These are phyloP conservation scores for Lycophotia porphyrea DNA, from an alignment of 2,888 invertebrate genomes.

Conservation along the genomic window DNA sequence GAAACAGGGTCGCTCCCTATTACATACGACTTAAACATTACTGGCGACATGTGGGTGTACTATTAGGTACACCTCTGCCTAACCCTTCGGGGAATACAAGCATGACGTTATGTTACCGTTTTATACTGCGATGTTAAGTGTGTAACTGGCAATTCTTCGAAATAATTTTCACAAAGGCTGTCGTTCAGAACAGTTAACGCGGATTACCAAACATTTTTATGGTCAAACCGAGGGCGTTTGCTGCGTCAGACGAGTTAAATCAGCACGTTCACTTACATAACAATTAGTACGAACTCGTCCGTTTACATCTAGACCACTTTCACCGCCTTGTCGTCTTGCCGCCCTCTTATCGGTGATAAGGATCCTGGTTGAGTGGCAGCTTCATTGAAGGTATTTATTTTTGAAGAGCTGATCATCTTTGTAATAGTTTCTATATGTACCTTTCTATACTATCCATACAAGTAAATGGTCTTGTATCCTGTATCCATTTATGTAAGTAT, in stretches of 20 bases:
- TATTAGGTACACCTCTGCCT: too few relatives aligned
- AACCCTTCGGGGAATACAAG: too few relatives aligned
- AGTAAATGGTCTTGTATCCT: background rate
- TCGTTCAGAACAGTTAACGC: conserved; percentile 32
- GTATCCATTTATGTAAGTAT: background rate
- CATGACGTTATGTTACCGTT: too few relatives aligned
- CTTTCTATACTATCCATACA: background rate
- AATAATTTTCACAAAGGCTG: background rate
- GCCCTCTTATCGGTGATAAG: conserved; percentile 51
- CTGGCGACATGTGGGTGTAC: background rate
- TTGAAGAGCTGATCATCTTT: background rate
- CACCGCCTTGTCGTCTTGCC: conserved; percentile 56
- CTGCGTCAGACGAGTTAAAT: conserved; percentile 55
- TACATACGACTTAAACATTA: too few relatives aligned
- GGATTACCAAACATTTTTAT: conserved; percentile 58
- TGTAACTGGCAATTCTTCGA: conserved; percentile 3
- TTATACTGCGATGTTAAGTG: too few relatives aligned
- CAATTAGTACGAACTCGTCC: conserved; percentile 64
- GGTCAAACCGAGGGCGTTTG: conserved; percentile 58
- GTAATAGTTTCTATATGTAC: background rate
- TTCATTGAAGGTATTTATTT: conserved; percentile 18
- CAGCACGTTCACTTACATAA: conserved; percentile 67
- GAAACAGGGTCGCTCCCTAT: too few relatives aligned
- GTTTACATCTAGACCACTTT: conserved; percentile 64
- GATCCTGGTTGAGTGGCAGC: conserved; percentile 26